These are phyloP conservation scores for Chelmon rostratus DNA, from an alignment of 2,797 vertebrate species.

Conservation along the genomic window DNA sequence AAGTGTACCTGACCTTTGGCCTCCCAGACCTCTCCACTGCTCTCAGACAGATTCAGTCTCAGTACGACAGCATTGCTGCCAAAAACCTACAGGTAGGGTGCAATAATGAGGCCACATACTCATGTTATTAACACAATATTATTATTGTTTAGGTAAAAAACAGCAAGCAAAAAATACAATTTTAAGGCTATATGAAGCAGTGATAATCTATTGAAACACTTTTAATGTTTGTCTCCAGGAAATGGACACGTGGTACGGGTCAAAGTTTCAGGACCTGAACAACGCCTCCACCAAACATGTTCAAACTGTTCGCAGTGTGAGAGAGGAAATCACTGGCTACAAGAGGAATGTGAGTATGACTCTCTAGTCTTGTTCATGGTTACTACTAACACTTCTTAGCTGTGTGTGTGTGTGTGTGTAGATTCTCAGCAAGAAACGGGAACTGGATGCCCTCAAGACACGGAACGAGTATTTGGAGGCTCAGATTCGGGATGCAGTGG, in stretches of 20 bases:
- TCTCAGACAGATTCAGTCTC: slow-evolving; percentile 88
- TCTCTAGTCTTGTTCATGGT: not conserved
- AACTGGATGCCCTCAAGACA: slow-evolving; percentile 79
- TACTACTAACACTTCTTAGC: not conserved
- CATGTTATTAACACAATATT: not conserved
- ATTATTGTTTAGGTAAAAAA: not conserved
- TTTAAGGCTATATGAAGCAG: not conserved
- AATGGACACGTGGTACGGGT: slow-evolving; percentile 86
- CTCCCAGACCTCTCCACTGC: slow-evolving; percentile 88
- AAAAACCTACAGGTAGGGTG: slow-evolving; percentile 89
- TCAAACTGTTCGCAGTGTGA: slow-evolving; percentile 82
- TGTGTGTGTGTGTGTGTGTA: slow-evolving; percentile 52
- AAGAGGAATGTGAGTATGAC: slow-evolving; percentile 87
- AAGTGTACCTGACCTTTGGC: slow-evolving; percentile 81
- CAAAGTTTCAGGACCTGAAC: slow-evolving; percentile 89
- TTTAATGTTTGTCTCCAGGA: slow-evolving; percentile 69
- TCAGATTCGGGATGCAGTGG: slow-evolving; percentile 75
- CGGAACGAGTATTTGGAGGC: slow-evolving; percentile 81
- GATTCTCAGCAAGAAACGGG: slow-evolving; percentile 84
- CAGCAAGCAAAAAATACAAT: not conserved
- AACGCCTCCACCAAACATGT: slow-evolving; percentile 82
- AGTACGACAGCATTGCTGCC: slow-evolving; percentile 89
- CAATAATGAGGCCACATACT: not conserved
- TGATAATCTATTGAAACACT: not conserved
- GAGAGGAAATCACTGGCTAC: slow-evolving; percentile 79